Base-by-base conservation (phyloP, 2,888 invertebrate species). In the Pseudeuparius sepicola region DNA sequence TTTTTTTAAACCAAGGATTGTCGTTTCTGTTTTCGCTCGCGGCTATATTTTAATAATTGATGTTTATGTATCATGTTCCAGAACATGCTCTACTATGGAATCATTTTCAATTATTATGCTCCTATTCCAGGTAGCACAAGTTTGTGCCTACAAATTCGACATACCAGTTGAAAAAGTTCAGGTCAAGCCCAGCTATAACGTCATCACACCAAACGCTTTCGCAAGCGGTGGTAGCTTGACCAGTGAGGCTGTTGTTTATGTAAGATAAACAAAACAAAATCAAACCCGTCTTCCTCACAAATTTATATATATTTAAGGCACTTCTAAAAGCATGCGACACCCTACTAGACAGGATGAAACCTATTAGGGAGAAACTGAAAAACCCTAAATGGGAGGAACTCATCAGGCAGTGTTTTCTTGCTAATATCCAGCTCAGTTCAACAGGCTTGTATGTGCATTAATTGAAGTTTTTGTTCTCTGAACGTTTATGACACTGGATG, bases 301-400 rank as follows among this genome's bases (percentile, higher is more conserved):
- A 27, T 33, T 3, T 15, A 28, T 6, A 20, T 7, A 7, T n/a
- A 18, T 37, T 43, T 26, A 33, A 49, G 50, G 49, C 40, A 9
- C n/a, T 20, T 6, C n/a, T 74, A 44, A 70, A 70, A 55, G 74
- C 76, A 16, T 81, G 80, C 54, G 69, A 78, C 47, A 67, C 67
- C 16, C 51, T 81, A 4, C 48, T 72, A 26, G 60, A 69, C 28
- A 66, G 78, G 42, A 50, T 82, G 24, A 65, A 70, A 46, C 77
- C 78, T 1, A 51, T 75, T 2, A 71, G 56, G 50, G 61, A 68
- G n/a, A 64, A 66, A 33, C 41, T 73, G 47, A 16, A 25, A 4
- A 39, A 41, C 16, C 39, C 63, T 67, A 1, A 57, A 64, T 81
- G 80, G 80, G 59, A 65, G 30, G 63, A 71, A 30, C 49, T 80